A percentile compares a stretch with the other conserved stretches of the same genome.
Conservation (phyloP, 2,888 invertebrate species). For the Oscheius sp. region DNA sequence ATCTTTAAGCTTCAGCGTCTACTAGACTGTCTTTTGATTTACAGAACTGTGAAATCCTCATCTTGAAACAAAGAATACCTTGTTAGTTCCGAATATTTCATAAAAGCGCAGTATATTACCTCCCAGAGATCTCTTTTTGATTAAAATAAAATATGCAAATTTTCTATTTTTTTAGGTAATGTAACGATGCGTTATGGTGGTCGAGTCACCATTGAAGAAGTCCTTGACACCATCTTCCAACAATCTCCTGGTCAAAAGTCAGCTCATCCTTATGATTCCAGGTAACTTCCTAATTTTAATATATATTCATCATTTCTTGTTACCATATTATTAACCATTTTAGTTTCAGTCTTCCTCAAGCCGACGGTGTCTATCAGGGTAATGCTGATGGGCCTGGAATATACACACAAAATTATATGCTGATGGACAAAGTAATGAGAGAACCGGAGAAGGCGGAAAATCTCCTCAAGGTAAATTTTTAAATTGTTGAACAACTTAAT, state of each 20-base stretch:
- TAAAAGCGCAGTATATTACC: too few species aligned
- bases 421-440: slow-evolving; percentile 65
- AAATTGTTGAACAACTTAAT: too few species aligned
- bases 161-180: slow-evolving; percentile 38
- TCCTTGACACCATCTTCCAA: slow-evolving; percentile 84
- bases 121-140: too few species aligned
- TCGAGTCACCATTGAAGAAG: slow-evolving; percentile 84
- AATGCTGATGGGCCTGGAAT: slow-evolving; percentile 65
- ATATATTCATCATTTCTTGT: too few species aligned
- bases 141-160: too few species aligned
- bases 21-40: too few species aligned
- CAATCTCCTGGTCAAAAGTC: slow-evolving; percentile 78
- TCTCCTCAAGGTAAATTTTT: too few species aligned
- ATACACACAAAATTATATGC: slow-evolving; percentile 60
- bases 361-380: slow-evolving; percentile 50
- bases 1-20: too few species aligned
- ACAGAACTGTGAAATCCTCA: background rate
- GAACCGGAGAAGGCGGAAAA: slow-evolving; percentile 67
- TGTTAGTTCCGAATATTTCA: too few species aligned
- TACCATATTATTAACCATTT: background rate
- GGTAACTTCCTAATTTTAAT: background rate
- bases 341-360: slow-evolving; percentile 19
- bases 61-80: background rate
- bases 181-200: slow-evolving; percentile 60
- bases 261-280: slow-evolving; percentile 23